phyloP scores from a whole-genome alignment of 1,140 invertebrate genomes.

The Atta texana region DNA sequence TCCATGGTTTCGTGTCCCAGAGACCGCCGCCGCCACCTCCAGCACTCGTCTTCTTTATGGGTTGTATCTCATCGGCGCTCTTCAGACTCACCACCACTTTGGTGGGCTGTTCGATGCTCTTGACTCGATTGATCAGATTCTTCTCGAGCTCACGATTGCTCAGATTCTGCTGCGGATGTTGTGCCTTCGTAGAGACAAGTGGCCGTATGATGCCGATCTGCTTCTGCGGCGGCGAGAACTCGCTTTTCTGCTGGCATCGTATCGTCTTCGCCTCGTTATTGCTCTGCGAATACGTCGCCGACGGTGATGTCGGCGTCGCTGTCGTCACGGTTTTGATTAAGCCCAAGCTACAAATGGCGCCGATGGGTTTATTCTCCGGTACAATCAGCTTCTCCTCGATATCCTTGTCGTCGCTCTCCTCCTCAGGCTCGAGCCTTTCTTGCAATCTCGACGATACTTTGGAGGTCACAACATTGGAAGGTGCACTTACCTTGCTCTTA shows the following conservation, averaged over 20 bases:
- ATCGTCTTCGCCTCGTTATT: conserved; percentile 83
- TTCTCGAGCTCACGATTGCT: conserved; percentile 90
- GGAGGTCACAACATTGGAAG: neutral
- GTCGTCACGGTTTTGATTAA: conserved; percentile 76
- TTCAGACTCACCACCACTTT: conserved; percentile 86
- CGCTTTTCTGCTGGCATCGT: conserved; percentile 79
- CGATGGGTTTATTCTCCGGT: conserved; percentile 76
- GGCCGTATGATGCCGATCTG: conserved; percentile 89
- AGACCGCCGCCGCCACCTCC: conserved; percentile 75
- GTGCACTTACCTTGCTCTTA: conserved; percentile 44
- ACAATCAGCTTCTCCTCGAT: conserved; percentile 63
- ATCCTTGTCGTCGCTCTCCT: conserved; percentile 41
- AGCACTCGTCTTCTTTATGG: conserved; percentile 80
- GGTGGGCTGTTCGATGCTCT: conserved; percentile 88
- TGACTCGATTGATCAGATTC: conserved; percentile 90
- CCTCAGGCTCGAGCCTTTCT: conserved; percentile 66
- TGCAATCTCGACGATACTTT: conserved; percentile 55
- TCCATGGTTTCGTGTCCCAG: conserved; percentile 87
- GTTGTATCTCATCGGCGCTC: conserved; percentile 84
- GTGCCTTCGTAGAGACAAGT: conserved; percentile 86
- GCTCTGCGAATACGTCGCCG: conserved; percentile 72
- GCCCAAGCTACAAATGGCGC: conserved; percentile 79
- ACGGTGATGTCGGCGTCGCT: conserved; percentile 64
- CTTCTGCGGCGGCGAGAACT: conserved; percentile 83
- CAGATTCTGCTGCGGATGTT: conserved; percentile 84